A percentile compares a stretch with the other conserved stretches of the same genome.
These are phyloP conservation scores for Aviceda subcristata DNA, from an alignment of 2,113 vertebrate genomes.

Conservation along the genomic window DNA sequence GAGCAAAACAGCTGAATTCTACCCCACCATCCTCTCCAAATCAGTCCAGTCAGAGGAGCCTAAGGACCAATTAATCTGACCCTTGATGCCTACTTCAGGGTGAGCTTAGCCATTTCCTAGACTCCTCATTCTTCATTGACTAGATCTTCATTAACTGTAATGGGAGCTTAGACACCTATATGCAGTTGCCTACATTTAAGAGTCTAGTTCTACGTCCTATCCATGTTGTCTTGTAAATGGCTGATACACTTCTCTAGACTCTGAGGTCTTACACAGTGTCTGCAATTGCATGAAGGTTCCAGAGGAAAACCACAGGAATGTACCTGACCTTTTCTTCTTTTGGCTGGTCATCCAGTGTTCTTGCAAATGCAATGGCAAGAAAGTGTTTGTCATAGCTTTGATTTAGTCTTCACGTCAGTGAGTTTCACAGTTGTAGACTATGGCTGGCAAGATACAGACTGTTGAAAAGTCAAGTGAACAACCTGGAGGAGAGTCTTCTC, in stretches of 20 bases:
- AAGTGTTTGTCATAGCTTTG: not conserved
- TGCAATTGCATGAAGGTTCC: not conserved
- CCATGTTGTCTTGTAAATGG: not conserved
- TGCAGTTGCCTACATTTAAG: not conserved
- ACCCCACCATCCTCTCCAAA: not conserved
- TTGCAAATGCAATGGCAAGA: not conserved
- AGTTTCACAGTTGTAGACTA: not conserved
- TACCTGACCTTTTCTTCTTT: not conserved
- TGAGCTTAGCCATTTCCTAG: not conserved
- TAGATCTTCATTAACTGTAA: not conserved
- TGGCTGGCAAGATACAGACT: not conserved
- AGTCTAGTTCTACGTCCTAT: not conserved
- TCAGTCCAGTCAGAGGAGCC: not conserved
- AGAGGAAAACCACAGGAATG: not conserved
- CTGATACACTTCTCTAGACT: not conserved
- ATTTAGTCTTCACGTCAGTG: not conserved
- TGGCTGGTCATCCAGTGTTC: not conserved
- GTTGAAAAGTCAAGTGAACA: not conserved
- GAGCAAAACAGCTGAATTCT: not conserved
- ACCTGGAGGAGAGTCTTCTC: not conserved
- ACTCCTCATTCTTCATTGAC: not conserved
- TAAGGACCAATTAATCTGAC: not conserved
- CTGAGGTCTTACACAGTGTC: not conserved
- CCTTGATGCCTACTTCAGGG: not conserved
- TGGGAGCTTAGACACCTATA: not conserved